A percentile compares a stretch with the other conserved stretches of the same genome.
Conservation (phyloP, 2,888 invertebrate species). For the Gastrophysa polygoni region DNA sequence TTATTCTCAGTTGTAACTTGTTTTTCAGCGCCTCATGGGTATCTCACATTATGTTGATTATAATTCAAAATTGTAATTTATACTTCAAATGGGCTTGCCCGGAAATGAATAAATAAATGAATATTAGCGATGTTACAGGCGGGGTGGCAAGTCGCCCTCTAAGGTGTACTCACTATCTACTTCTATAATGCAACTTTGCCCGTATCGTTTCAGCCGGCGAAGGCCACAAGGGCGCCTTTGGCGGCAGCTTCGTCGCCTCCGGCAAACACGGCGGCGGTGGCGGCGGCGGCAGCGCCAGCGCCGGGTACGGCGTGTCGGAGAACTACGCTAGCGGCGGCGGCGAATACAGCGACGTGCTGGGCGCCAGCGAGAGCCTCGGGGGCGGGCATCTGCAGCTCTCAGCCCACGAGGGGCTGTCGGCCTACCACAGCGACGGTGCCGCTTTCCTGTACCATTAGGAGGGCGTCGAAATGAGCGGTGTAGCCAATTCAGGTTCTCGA, state of each 20-base stretch:
- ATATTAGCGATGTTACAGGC: too few relatives aligned
- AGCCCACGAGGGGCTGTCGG: slow-evolving; percentile 23
- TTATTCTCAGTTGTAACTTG: too few relatives aligned
- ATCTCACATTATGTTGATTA: too few relatives aligned
- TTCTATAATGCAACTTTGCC: not conserved
- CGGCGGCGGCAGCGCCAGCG: slow-evolving; percentile 28
- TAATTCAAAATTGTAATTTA: too few relatives aligned
- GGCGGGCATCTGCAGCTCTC: too few relatives aligned
- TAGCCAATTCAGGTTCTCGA: too few relatives aligned
- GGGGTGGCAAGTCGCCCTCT: too few relatives aligned
- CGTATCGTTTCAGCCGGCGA: slow-evolving; percentile 27
- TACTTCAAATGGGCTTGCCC: too few relatives aligned
- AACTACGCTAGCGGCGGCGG: slow-evolving; percentile 27
- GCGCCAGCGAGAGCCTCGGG: slow-evolving; percentile 31
- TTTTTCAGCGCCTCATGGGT: too few relatives aligned
- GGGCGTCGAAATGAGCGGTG: slow-evolving; percentile 23
- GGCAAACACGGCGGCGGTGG: slow-evolving; percentile 43
- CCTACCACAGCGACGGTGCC: slow-evolving; percentile 18
- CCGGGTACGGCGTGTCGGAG: slow-evolving; percentile 37
- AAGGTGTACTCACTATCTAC: too few relatives aligned
- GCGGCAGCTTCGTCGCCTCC: slow-evolving; percentile 46
- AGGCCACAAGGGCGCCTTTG: slow-evolving; percentile 41
- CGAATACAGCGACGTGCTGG: slow-evolving; percentile 45
- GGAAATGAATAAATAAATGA: too few relatives aligned
- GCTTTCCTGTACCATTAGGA: too few relatives aligned